Evolutionary conservation across 1,140 invertebrate species (phyloP).

Genomic region (Caenorhabditis latens): DNA sequence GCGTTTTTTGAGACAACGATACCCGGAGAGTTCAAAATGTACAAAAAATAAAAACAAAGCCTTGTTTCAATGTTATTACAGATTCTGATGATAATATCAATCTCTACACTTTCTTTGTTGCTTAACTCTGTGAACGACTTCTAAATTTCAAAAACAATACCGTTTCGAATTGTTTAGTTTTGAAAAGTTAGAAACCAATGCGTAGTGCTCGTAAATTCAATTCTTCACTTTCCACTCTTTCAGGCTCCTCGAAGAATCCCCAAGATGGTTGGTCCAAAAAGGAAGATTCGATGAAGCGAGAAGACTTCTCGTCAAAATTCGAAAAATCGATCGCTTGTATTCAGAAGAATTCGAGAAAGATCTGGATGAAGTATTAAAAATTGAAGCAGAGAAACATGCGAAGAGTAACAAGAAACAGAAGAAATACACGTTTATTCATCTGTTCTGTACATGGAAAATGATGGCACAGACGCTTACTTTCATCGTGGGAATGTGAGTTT

Average conservation of each 20-base stretch:
- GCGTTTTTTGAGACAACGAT: too few species aligned
- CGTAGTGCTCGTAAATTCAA: too few species aligned
- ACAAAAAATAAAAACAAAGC: too few species aligned
- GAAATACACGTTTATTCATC: slow-evolving; percentile 55
- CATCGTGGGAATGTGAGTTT: slow-evolving; percentile 52
- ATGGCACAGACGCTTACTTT: slow-evolving; percentile 32
- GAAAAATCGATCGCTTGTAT: slow-evolving; percentile 32
- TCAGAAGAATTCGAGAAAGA: not conserved
- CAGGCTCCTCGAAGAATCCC: slow-evolving; percentile 38
- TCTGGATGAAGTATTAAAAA: slow-evolving; percentile 39
- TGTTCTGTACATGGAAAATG: slow-evolving; percentile 61
- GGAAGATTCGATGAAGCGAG: slow-evolving; percentile 23
- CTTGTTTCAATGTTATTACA: too few species aligned
- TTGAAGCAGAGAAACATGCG: slow-evolving; percentile 35
- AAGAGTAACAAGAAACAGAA: slow-evolving; percentile 16
- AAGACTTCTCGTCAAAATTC: slow-evolving; percentile 14
- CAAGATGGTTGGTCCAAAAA: slow-evolving; percentile 48
- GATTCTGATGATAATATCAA: too few species aligned
- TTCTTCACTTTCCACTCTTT: not conserved
- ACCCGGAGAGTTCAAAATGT: too few species aligned
- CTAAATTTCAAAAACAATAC: too few species aligned
- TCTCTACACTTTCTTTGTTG: too few species aligned
- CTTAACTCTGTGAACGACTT: too few species aligned
- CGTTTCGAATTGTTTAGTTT: too few species aligned
- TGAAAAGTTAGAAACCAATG: too few species aligned